These are phyloP conservation scores for Lasioglossum figueresi DNA, from an alignment of 2,888 invertebrate genomes.

Conservation along the genomic window DNA sequence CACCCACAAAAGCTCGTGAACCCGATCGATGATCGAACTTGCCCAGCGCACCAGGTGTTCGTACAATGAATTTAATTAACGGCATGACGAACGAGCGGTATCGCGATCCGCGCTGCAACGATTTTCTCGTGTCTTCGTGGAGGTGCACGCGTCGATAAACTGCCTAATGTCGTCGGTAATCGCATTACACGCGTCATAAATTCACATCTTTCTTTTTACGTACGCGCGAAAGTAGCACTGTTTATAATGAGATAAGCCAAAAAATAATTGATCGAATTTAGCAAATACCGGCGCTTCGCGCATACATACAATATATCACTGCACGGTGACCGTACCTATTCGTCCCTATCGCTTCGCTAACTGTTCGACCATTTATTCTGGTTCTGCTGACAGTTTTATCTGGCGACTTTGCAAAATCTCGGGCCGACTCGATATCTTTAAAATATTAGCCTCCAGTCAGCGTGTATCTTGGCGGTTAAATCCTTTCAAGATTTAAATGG, in stretches of 20 bases:
- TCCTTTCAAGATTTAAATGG: background rate
- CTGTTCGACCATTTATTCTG: conserved; percentile 53
- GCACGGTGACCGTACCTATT: conserved; percentile 29
- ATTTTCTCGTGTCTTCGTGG: conserved; percentile 24
- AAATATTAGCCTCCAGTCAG: conserved; percentile 6
- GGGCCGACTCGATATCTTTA: conserved; percentile 21
- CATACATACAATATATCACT: conserved; percentile 50
- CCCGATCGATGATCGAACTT: conserved; percentile 48
- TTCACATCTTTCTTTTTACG: conserved; percentile 46
- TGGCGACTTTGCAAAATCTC: conserved; percentile 31
- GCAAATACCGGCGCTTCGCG: conserved; percentile 53
- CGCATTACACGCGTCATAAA: conserved; percentile 72
- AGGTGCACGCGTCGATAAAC: conserved; percentile 65
- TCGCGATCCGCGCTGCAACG: conserved; percentile 17
- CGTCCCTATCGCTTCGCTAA: conserved; percentile 57
- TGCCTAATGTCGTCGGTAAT: conserved; percentile 75
- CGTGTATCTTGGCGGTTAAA: background rate
- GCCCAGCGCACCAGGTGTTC: conserved; percentile 54
- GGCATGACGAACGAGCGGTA: conserved; percentile 41
- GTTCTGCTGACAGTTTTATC: conserved; percentile 47
- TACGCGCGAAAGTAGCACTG: conserved; percentile 46
- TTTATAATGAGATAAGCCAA: conserved; percentile 45
- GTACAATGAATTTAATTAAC: conserved; percentile 64
- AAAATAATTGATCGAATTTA: conserved; percentile 73
- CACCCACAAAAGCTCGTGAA: conserved; percentile 28